Conservation (phyloP, 2,113 vertebrate genomes). For the Heterotilapia buettikoferi region DNA sequence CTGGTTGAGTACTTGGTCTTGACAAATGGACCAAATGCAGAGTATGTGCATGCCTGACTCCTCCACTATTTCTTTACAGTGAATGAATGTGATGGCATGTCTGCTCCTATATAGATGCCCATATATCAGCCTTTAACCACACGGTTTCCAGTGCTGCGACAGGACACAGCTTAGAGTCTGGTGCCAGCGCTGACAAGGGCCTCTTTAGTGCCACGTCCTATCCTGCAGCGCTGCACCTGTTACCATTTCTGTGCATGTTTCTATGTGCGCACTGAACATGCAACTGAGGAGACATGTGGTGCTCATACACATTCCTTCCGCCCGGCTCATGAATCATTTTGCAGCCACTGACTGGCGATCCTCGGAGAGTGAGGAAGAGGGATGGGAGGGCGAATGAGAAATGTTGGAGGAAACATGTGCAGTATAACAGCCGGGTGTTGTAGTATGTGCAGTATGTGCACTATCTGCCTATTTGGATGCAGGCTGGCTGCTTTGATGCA, state of each 20-base stretch:
- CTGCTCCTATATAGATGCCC: slow-evolving; percentile 5
- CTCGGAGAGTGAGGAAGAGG: background rate
- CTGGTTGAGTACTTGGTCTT: background rate
- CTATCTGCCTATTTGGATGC: background rate
- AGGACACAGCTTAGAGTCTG: slow-evolving; percentile 24
- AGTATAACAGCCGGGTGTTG: background rate
- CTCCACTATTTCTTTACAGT: background rate
- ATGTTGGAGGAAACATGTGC: slow-evolving; percentile 11
- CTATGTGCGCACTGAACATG: background rate
- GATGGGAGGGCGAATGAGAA: background rate
- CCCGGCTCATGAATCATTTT: slow-evolving; percentile 50
- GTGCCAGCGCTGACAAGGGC: slow-evolving; percentile 47
- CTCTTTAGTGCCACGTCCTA: slow-evolving; percentile 18
- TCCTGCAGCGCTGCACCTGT: slow-evolving; percentile 51
- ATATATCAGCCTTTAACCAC: slow-evolving; percentile 48
- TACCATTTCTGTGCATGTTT: background rate
- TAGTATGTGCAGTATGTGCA: background rate
- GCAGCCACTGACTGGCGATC: background rate
- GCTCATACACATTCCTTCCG: slow-evolving; percentile 48
- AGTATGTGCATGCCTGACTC: background rate
- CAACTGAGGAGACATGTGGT: slow-evolving; percentile 46
- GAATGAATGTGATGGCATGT: slow-evolving; percentile 5
- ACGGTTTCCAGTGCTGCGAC: slow-evolving; percentile 24
- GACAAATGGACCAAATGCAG: background rate
- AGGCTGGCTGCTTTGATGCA: background rate